phyloP scores from a whole-genome alignment of 2,888 invertebrate genomes.

The Synergus itoensis region DNA sequence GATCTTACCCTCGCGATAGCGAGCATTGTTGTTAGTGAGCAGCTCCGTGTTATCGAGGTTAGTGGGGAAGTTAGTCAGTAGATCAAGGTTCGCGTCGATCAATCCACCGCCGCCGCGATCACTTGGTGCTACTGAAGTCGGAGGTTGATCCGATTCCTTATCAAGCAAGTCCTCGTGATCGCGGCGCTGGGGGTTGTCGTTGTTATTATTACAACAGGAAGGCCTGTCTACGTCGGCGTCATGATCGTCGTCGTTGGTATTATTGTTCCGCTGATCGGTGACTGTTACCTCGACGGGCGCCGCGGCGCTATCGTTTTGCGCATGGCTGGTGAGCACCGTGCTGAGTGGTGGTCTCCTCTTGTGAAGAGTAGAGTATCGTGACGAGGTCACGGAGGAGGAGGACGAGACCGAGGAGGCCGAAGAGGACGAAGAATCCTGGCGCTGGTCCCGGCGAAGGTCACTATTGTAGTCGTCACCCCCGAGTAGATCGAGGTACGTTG shows the following conservation, averaged over 20 bases:
- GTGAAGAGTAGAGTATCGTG: conserved; percentile 47
- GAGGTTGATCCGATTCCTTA: conserved; percentile 55
- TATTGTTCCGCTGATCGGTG: conserved; percentile 51
- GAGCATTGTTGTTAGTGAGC: conserved; percentile 70
- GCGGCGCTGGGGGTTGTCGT: conserved; percentile 79
- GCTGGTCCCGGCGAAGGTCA: conserved; percentile 51
- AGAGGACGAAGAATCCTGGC: conserved; percentile 61
- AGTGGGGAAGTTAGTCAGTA: conserved; percentile 68
- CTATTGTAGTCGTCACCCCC: conserved; percentile 63
- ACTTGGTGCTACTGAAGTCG: conserved; percentile 42
- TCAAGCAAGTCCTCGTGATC: conserved; percentile 61
- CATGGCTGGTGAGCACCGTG: conserved; percentile 67
- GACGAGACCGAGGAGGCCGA: conserved; percentile 59
- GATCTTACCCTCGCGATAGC: conserved; percentile 59
- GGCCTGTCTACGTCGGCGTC: conserved; percentile 77
- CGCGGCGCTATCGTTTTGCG: conserved; percentile 60
- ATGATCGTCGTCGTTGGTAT: conserved; percentile 55
- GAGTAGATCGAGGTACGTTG: conserved; percentile 60
- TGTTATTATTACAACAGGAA: conserved; percentile 73
- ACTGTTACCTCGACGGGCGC: conserved; percentile 68
- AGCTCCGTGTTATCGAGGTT: conserved; percentile 71
- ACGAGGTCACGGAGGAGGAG: conserved; percentile 59
- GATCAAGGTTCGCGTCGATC: conserved; percentile 54
- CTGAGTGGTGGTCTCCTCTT: conserved; percentile 61
- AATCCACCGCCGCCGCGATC: conserved; percentile 46